Evolutionary conservation across 2,888 invertebrate genomes (phyloP), one percentile per base, ranked within the genome.

Genomic region (Apodemia hepburni): DNA sequence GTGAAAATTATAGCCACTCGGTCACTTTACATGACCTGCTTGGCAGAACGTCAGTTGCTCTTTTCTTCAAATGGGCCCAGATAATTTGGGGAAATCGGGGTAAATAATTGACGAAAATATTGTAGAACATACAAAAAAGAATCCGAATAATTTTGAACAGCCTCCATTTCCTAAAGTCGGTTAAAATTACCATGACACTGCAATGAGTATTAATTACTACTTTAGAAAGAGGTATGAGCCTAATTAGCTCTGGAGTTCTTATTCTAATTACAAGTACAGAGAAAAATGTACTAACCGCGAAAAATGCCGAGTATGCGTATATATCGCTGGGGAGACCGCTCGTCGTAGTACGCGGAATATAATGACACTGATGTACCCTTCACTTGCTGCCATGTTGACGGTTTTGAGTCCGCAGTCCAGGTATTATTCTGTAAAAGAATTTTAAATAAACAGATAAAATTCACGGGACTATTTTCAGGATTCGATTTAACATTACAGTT

Each of bases 321-420:
- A 67, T 87, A 91, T 64, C 79, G 85, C 69, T 86, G 89, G 17
- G 85, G 68, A 1, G 76, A 72, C 17, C 93, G 82, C 29, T 87
- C 83, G 74, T 93, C 93, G 72, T 92, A 93, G 73, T 92, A 93
- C 4, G 93, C 93, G 0, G 92, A 84, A 75, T 90, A 93, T 33
- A 93, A 73, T 2, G 91, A 90, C 18, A 92, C 84, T 11, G 80
- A 78, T 3, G 88, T 85, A 15, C 86, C 86, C 8, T 75, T 70
- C 17, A 92, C 90, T 0, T 65, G 75, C 67, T 90, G 90, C 92
- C 92, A 92, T 1, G 69, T 18, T 12, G 79, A 73, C 12, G 75
- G 73, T n/a, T 70, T 64, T 9, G 15, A 63, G 2, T 67, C 71
- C 0, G 71, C 69, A 1, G 71, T 72, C 91, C 91, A 91, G 3